A percentile compares a stretch with the other conserved stretches of the same genome.
phyloP scores from a whole-genome alignment of 2,797 vertebrate genomes.

The Podarcis siculus region DNA sequence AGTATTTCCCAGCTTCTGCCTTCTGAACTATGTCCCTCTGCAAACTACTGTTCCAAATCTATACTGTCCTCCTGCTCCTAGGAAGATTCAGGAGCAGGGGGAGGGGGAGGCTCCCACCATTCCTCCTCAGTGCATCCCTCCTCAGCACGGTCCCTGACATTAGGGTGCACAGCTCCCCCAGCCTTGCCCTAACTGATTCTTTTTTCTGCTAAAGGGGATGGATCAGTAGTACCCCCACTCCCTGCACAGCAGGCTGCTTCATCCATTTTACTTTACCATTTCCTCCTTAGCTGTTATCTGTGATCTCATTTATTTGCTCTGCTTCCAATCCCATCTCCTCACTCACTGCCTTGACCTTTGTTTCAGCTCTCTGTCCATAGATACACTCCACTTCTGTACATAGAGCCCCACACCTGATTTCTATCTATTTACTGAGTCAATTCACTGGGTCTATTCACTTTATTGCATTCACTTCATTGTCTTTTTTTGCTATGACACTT shows the following conservation, averaged over 20 bases:
- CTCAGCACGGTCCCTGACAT: no score
- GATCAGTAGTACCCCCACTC: not conserved
- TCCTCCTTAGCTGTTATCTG: not conserved
- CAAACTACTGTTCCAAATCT: no score
- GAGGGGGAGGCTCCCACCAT: no score
- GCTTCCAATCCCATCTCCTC: not conserved
- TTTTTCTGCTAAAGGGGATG: not conserved
- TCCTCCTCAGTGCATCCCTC: no score
- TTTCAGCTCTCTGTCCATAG: not conserved
- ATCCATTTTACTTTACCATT: not conserved
- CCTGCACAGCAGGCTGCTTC: not conserved
- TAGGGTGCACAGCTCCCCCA: no score
- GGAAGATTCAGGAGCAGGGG: no score
- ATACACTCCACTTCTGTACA: not conserved
- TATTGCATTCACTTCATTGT: not conserved
- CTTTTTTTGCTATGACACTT: not conserved
- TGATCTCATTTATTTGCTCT: not conserved
- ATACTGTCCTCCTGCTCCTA: no score
- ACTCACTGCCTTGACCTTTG: not conserved
- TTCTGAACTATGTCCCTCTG: no score
- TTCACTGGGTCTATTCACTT: not conserved
- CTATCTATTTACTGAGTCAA: not conserved
- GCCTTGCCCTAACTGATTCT: not conserved
- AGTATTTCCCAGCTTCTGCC: no score
- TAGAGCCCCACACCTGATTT: not conserved